These are phyloP conservation scores for Lemur catta DNA, from an alignment of 2,797 vertebrate species.

Conservation along the genomic window DNA sequence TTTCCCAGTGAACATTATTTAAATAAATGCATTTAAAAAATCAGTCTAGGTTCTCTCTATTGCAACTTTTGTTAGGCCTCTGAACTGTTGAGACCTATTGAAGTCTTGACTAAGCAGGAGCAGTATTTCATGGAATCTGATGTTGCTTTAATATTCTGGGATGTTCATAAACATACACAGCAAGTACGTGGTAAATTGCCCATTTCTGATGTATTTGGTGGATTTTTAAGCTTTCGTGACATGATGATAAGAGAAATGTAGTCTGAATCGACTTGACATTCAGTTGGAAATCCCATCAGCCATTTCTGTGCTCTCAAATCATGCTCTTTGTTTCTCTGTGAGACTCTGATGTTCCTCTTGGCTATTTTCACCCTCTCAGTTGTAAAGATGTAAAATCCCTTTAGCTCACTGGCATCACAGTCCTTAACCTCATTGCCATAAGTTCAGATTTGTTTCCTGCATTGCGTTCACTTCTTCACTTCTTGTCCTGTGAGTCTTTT, in stretches of 20 bases:
- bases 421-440: neutral
- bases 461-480: fast-evolving
- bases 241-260: neutral
- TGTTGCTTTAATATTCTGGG: neutral
- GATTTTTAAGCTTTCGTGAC: neutral
- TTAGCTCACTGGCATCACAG: neutral
- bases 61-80: neutral
- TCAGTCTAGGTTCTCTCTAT: neutral
- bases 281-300: neutral
- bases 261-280: neutral
- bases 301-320: neutral
- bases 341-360: neutral
- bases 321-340: neutral
- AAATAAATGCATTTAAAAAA: neutral
- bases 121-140: neutral
- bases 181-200: neutral
- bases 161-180: neutral
- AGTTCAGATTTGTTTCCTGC: too few species aligned
- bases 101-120: neutral
- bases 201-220: neutral
- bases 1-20: neutral
- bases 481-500: fast-evolving
- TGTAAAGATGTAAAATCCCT: neutral
- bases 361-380: neutral
- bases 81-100: neutral